Conservation (phyloP, 2,113 vertebrate genomes). For the Geococcyx californianus region DNA sequence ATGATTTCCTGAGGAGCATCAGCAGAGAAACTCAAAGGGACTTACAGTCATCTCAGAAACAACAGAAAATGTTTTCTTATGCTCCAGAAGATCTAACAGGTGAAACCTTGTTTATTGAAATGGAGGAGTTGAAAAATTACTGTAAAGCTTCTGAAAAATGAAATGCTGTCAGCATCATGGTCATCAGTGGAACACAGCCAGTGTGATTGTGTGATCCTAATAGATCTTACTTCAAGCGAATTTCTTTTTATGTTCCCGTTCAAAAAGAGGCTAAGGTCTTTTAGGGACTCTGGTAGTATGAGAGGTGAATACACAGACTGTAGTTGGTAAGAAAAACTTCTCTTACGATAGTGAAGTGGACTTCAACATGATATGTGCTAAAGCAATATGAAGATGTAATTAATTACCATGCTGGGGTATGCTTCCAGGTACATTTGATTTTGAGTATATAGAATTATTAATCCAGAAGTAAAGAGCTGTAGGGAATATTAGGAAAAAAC, state of each 20-base stretch:
- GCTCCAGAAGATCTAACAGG: not conserved
- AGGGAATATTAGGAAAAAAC: not conserved
- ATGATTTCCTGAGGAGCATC: not conserved
- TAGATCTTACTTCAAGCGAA: not conserved
- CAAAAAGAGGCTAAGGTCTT: not conserved
- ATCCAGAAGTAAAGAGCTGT: not conserved
- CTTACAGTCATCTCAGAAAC: not conserved
- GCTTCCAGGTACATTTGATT: not conserved
- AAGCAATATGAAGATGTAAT: not conserved
- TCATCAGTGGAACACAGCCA: not conserved
- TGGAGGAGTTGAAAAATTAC: not conserved
- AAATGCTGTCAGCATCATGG: not conserved
- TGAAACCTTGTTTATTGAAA: not conserved
- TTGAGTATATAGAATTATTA: not conserved
- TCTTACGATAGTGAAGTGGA: not conserved
- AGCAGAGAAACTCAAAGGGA: not conserved
- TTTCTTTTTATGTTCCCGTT: not conserved
- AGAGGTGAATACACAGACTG: not conserved
- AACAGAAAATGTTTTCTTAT: not conserved
- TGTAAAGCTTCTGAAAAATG: not conserved
- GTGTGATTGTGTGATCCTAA: not conserved
- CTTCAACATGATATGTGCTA: not conserved
- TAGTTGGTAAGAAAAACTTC: not conserved
- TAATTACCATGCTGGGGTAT: not conserved
- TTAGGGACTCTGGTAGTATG: not conserved